Evolutionary conservation across 1,140 invertebrate genomes (phyloP), one percentile per base, ranked within the genome.

Genomic region (Alviniconcha marisindica): DNA sequence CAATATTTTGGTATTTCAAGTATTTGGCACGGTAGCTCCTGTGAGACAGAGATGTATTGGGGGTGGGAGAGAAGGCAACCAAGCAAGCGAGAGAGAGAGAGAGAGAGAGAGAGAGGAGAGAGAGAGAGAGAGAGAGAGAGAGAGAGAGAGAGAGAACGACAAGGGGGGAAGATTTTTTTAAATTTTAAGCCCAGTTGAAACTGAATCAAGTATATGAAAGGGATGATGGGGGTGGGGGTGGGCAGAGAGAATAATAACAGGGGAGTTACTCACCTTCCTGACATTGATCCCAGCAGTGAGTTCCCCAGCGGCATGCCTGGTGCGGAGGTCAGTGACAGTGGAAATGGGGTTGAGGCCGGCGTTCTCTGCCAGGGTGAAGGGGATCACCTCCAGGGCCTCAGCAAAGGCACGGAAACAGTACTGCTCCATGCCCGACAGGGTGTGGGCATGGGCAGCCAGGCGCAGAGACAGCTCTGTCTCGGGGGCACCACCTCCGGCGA

Each of bases 291-390:
- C 99, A 69, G 97, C 96, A 77, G 95, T 96, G 73, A 94, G 95
- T 91, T 97, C 95, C 40, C 96, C 96, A 83, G 96, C 94, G 0
- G 97, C 97, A 94, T 99, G 98, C 90, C 96, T 95, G 91, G 98
- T 99, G 81, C 99, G 95, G 78, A 99, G 94, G 93, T 99, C 98
- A 0, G 99, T 99, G 0, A 99, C 98, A 0, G 98, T 99, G 74
- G 96, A 93, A 91, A 99, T 99, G 0, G 99, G 96, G 94, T 99
- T 99, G 2, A 99, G 94, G n/a, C 99, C 99, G 38, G 99, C 98
- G 93, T 99, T 99, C 94, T 99, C 99, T n/a, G 99, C 98, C 78
- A 99, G 94, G 3, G 99, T 99, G 77, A 96, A 98, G 2, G 99
- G 99, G 91, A 99, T 97, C 4, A 99, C 96, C 94, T 99, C 98